Evolutionary conservation across 2,797 vertebrate genomes (phyloP), one percentile per base, ranked within the genome.

Genomic region (Distichodus sexfasciatus): DNA sequence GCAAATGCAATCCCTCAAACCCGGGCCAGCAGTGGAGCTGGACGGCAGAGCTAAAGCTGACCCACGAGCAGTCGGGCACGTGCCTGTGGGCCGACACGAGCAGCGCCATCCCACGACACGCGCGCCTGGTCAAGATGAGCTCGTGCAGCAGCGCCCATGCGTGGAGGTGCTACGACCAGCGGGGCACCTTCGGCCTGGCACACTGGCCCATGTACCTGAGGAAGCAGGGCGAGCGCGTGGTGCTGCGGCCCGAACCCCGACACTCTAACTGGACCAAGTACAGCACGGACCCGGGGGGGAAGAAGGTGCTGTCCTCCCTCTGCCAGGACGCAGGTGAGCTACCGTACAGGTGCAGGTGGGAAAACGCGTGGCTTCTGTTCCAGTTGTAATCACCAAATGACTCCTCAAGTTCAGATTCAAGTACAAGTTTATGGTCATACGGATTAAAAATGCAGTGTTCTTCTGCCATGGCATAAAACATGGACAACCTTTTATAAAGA

Each of bases 1-100:
- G 82, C 11, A 83, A 26, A 1, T 96, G 95, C 83, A 85, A 89
- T 51, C 62, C 79, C 50, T 88, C 72, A 26, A 83, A 53, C 75
- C 82, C 72, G 9, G 81, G 75, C 75, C 94, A 95, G 70, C 86
- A 92, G 29, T 96, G 94, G 94, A 85, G 63, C 46, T 96, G 94
- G 93, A 87, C 76, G 0, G 75, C 79, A 2, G 80, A 86, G 3
- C 85, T 82, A 76, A 91, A 83, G 54, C 84, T 96, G 23, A 77
- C 87, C 9, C 90, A 94, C 0, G 6, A 83, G 19, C 80, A 75
- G n/a, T 89, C 91, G 9, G 80, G 83, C 23, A 77, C 62, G 60
- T 96, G 95, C 81, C 85, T 96, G 41, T 87, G 85, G 87, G 78
- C 51, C 0, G 76, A 91, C 41, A 36, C 85, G 73, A 89, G 81